Conservation (phyloP, 1,140 invertebrate genomes). For the Diachasma alloeum region DNA sequence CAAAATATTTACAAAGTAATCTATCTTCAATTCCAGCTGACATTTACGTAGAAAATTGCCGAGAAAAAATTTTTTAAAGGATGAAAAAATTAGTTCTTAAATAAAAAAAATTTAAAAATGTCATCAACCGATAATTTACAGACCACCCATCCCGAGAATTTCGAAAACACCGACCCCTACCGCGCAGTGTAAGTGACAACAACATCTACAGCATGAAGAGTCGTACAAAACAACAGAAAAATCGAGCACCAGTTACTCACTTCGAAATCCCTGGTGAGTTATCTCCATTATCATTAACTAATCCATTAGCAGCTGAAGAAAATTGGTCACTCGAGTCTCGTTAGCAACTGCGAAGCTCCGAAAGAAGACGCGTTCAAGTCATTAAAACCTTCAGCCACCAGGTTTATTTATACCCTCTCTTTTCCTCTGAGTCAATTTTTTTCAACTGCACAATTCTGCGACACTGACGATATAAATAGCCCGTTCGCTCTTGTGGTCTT, state of each 20-base stretch:
- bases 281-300: not conserved
- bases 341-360: not conserved
- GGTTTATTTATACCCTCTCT: constrained; percentile 11
- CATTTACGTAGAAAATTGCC: too few relatives aligned
- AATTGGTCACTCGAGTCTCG: not conserved
- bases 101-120: not conserved
- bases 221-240: constrained; percentile 50
- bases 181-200: constrained; percentile 60
- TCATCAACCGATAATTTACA: constrained; percentile 33
- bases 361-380: not conserved
- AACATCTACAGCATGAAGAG: constrained; percentile 57
- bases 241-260: constrained; percentile 44
- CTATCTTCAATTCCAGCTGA: too few relatives aligned
- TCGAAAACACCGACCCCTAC: constrained; percentile 55
- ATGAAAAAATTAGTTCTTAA: too few relatives aligned
- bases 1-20: too few relatives aligned
- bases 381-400: not conserved
- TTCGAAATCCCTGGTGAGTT: constrained; percentile 57
- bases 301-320: not conserved
- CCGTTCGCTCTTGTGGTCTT: constrained; percentile 26
- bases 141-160: constrained; percentile 56
- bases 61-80: too few relatives aligned
- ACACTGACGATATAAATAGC: constrained; percentile 44
- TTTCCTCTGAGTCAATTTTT: constrained; percentile 18
- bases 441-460: constrained; percentile 35